These are phyloP conservation scores for Parus major DNA, from an alignment of 2,113 vertebrate genomes.

Conservation along the genomic window DNA sequence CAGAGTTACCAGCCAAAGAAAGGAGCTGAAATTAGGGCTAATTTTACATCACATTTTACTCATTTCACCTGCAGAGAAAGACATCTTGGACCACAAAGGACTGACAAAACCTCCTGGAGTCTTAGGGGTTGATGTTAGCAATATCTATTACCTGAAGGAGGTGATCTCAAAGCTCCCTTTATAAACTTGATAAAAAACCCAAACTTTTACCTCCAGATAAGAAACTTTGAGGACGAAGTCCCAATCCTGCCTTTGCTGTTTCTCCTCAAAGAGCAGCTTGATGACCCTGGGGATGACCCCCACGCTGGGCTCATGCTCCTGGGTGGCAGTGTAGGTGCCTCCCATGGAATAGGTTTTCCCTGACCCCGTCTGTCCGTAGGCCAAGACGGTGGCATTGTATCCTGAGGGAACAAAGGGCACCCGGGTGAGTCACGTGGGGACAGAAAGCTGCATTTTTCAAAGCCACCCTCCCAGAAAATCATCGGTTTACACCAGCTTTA, in stretches of 20 bases:
- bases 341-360: conserved; percentile 98
- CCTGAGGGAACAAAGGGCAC: conserved; percentile 71
- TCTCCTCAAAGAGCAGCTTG: conserved; percentile 83
- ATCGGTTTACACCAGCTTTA: neutral
- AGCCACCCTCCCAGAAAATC: neutral
- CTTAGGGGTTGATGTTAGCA: neutral
- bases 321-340: conserved; percentile 87
- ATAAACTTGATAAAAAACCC: neutral
- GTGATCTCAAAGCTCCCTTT: neutral
- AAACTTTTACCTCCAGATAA: conserved; percentile 89
- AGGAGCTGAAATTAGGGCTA: neutral
- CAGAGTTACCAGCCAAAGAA: neutral
- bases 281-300: conserved; percentile 95
- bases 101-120: neutral
- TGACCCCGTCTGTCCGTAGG: conserved; percentile 95
- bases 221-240: conserved; percentile 86
- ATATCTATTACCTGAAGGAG: neutral
- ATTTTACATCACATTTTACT: neutral
- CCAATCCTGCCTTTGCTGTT: conserved; percentile 76
- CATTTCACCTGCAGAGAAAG: neutral
- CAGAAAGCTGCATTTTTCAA: neutral
- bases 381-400: conserved; percentile 92
- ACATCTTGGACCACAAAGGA: neutral
- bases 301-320: conserved; percentile 85
- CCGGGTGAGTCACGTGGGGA: accelerated